phyloP scores from a whole-genome alignment of 2,888 invertebrate genomes.

The Ectemnius cavifrons region DNA sequence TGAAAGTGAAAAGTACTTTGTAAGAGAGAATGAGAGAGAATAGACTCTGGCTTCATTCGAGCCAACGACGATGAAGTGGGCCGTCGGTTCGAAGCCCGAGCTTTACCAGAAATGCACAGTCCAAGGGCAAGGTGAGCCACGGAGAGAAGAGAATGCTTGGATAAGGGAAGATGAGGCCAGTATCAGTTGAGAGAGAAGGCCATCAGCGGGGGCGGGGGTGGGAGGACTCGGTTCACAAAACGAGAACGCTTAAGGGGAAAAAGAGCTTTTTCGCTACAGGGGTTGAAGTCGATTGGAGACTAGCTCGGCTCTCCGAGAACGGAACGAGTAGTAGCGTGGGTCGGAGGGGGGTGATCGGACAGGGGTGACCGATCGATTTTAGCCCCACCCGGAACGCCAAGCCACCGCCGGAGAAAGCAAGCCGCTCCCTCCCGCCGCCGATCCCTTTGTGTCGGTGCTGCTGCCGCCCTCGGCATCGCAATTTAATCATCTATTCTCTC shows the following conservation, averaged over 20 bases:
- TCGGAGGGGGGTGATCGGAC: slow-evolving; percentile 16
- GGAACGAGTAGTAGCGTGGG: slow-evolving; percentile 34
- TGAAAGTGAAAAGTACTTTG: background rate
- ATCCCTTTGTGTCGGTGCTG: slow-evolving; percentile 45
- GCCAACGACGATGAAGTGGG: slow-evolving; percentile 27
- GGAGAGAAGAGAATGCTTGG: background rate
- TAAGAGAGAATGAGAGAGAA: background rate
- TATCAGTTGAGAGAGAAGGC: background rate
- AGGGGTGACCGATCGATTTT: slow-evolving; percentile 51
- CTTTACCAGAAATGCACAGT: slow-evolving; percentile 36
- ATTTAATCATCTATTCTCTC: slow-evolving; percentile 5
- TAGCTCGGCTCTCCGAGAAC: slow-evolving; percentile 44
- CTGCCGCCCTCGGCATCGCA: slow-evolving; percentile 21
- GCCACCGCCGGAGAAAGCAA: slow-evolving; percentile 56
- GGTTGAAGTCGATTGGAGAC: slow-evolving; percentile 51
- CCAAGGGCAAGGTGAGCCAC: slow-evolving; percentile 51
- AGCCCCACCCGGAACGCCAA: slow-evolving; percentile 41
- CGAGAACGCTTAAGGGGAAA: slow-evolving; percentile 49
- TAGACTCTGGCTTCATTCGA: background rate
- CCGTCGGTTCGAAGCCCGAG: slow-evolving; percentile 5
- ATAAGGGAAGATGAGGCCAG: background rate
- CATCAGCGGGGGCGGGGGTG: background rate
- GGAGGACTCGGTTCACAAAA: slow-evolving; percentile 35
- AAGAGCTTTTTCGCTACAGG: slow-evolving; percentile 51
- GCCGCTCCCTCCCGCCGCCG: slow-evolving; percentile 64